Base-by-base conservation (phyloP, 2,888 invertebrate species). In the Ferdinandea cuprea region DNA sequence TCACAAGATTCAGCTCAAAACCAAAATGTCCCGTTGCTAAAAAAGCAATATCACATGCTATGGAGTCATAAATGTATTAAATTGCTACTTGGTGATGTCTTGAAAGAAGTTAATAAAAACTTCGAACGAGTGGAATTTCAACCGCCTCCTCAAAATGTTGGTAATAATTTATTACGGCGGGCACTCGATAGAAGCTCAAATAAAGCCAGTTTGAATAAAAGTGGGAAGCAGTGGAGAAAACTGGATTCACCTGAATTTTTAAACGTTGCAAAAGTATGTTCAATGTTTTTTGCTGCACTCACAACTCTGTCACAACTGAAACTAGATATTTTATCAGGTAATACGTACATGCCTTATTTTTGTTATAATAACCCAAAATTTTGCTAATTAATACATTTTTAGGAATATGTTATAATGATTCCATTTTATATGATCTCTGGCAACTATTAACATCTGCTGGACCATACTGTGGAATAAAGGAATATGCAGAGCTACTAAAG, bases 381-480 rank as follows among this genome's bases (percentile, higher is more conserved):
- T 25, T 5, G 17, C 32, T 7, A 8, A 19, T 52, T 15, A 5
- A 42, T 11, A 17, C 19, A 1, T 30, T 30, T 42, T 17, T 85
- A 98, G 98, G 98, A 69, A 92, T 99, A 78, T 98, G 98, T 90
- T 98, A 97, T 90, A 97, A 98, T 89, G 98, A 98, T 88, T 94
- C 95, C 87, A 94, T 99, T 85, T 92, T 99, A 25, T 95, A 96
- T 86, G 95, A 96, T 85, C 91, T 99, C 86, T 99, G 99, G 98
- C 92, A 95, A 88, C 96, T 98, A 89, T 92, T 99, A 8, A 95
- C 95, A 86, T 96, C 96, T 4, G 91, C 98, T 88, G 98, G 98
- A 40, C 96, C 97, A 65, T 94, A 94, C 87, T 97, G 97, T 91
- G 98, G 98, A 2, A 91, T 98, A 80, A 97, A 97, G 91, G 95